A percentile compares a stretch with the other conserved stretches of the same genome.
These are phyloP conservation scores for Reinhardtius hippoglossoides DNA, from an alignment of 2,113 vertebrate genomes.

Conservation along the genomic window DNA sequence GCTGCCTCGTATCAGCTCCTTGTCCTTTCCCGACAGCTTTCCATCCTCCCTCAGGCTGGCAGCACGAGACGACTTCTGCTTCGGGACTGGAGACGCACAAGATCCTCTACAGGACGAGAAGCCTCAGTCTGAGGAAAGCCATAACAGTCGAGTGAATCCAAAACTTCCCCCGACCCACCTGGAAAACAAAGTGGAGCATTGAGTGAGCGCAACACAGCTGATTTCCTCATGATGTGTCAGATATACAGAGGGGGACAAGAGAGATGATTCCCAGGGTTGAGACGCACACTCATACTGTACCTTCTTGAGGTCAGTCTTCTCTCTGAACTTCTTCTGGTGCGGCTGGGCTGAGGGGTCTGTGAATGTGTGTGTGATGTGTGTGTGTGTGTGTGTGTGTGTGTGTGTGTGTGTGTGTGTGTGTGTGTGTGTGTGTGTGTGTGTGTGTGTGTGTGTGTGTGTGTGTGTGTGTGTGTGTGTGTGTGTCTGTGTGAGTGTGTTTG, in stretches of 20 bases:
- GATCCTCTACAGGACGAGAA: conserved; percentile 48
- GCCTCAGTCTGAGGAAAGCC: conserved; percentile 50
- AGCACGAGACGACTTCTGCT: conserved; percentile 49
- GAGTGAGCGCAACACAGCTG: neutral
- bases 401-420: conserved; percentile 63
- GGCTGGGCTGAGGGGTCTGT: conserved; percentile 59
- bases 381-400: conserved; percentile 62
- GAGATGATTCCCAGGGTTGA: conserved; percentile 19
- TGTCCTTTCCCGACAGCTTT: conserved; percentile 85
- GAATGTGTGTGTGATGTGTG: conserved; percentile 55
- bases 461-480: conserved; percentile 61
- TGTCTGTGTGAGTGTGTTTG: conserved; percentile 50
- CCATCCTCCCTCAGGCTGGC: conserved; percentile 67
- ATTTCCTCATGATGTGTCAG: conserved; percentile 15
- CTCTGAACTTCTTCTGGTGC: conserved; percentile 72
- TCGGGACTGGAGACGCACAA: conserved; percentile 43
- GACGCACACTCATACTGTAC: conserved; percentile 70
- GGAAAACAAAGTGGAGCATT: conserved; percentile 57
- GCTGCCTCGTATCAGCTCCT: conserved; percentile 91
- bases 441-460: conserved; percentile 45
- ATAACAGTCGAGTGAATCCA: conserved; percentile 51
- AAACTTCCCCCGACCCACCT: conserved; percentile 70
- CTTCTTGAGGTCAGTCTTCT: conserved; percentile 74
- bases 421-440: conserved; percentile 62
- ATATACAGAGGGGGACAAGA: conserved; percentile 17